A percentile compares a stretch with the other conserved stretches of the same genome.
These are phyloP conservation scores for Yponomeuta malinellus DNA, from an alignment of 2,888 invertebrate genomes.

Conservation along the genomic window DNA sequence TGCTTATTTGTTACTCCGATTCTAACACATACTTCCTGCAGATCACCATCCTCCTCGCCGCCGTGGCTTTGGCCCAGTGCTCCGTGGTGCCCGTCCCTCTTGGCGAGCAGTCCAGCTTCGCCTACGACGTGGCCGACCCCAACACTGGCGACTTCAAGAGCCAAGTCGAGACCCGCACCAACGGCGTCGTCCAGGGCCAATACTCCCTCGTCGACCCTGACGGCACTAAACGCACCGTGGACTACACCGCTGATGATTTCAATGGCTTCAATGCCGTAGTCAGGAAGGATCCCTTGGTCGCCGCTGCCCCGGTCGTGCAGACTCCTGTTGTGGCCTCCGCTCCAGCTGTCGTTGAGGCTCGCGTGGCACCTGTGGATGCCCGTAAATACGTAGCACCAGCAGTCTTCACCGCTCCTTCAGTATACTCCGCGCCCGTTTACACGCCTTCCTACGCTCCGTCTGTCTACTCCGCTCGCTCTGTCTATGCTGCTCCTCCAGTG, in stretches of 20 bases:
- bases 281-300: constrained; percentile 60
- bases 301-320: constrained; percentile 27
- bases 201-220: constrained; percentile 73
- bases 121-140: constrained; percentile 72
- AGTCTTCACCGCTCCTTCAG: constrained; percentile 1
- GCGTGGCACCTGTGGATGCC: not conserved
- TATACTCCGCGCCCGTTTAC: constrained; percentile 11
- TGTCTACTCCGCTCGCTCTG: constrained; percentile 2
- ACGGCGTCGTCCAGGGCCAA: constrained; percentile 67
- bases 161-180: constrained; percentile 67
- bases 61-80: constrained; percentile 48
- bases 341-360: constrained; percentile 22
- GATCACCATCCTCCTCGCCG: constrained; percentile 53
- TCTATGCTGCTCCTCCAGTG: not conserved
- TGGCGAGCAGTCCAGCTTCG: constrained; percentile 44
- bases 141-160: constrained; percentile 74
- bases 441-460: not conserved
- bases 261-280: constrained; percentile 75
- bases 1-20: too few relatives aligned
- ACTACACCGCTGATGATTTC: constrained; percentile 69
- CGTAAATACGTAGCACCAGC: not conserved
- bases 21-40: constrained; percentile 21
- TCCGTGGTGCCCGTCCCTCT: constrained; percentile 38
- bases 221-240: constrained; percentile 71
- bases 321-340: constrained; percentile 29